phyloP scores from a whole-genome alignment of 2,113 vertebrate species.

The Lepus timidus region DNA sequence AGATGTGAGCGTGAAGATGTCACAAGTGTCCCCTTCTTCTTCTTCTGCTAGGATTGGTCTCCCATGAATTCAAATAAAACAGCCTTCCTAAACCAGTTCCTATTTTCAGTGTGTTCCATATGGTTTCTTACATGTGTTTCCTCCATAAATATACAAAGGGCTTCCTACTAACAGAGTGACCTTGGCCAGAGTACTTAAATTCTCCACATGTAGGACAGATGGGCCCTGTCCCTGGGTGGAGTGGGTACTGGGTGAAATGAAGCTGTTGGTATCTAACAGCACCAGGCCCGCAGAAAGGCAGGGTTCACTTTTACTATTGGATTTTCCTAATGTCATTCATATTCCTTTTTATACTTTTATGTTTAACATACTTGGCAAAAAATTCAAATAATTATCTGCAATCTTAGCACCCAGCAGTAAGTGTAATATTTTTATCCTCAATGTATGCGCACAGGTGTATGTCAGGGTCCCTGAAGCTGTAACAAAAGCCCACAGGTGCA shows the following conservation, averaged over 20 bases:
- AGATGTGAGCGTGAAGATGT: neutral
- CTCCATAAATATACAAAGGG: neutral
- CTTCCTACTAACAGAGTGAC: neutral
- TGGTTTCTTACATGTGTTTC: neutral
- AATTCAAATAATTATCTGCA: neutral
- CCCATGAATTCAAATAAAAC: slow-evolving; percentile 4
- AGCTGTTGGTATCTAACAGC: neutral
- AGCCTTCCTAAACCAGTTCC: neutral
- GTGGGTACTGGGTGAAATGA: neutral
- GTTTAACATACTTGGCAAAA: neutral
- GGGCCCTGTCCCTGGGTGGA: neutral
- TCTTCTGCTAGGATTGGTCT: neutral
- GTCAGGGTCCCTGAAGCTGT: neutral
- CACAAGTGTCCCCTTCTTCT: neutral
- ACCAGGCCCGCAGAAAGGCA: neutral
- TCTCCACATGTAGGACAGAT: neutral
- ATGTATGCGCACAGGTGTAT: neutral
- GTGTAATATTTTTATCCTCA: neutral
- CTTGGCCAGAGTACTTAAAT: neutral
- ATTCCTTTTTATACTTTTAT: neutral
- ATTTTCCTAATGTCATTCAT: neutral
- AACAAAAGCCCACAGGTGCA: neutral
- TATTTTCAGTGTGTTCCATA: neutral
- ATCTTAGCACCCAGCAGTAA: neutral
- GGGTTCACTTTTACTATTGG: neutral